Evolutionary conservation across 2,888 invertebrate species (phyloP), one percentile per base, ranked within the genome.

Genomic region (Axea sp.): DNA sequence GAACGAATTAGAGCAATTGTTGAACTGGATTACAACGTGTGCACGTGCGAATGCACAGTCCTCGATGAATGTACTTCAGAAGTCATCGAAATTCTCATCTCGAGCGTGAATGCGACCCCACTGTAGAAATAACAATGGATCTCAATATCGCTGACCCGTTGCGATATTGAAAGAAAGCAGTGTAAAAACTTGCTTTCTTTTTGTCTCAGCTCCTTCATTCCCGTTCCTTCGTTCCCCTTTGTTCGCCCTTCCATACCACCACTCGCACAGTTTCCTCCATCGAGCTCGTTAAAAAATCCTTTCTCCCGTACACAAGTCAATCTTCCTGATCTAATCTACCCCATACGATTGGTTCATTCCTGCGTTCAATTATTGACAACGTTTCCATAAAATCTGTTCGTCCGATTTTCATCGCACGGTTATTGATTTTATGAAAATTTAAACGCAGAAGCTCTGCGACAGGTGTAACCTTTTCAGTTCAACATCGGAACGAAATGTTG

Each of bases 111-210:
- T 26, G 49, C 39, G 62, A 49, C 47, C 62, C 60, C 14, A 45
- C 62, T 35, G 33, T n/a, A 30, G 64, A 15, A 31, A 55, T 62
- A 62, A 64, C 72, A 64, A 68, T 69, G 64, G 59, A 72, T 71
- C 59, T 59, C 72, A 68, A 68, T 64, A 72, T 75, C 72, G 59
- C 53, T 59, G 72, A 71, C 49, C 72, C 57, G 68, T 72, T 24
- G 71, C 49, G 41, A 68, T 75, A 72, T 67, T 41, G 62, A 41
- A 65, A 65, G 59, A 75, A 68, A 67, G 67, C 43, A 55, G 33
- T 53, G 41, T 33, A 62, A 68, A 67, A 62, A 68, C 64, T 55
- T 9, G 30, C 55, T 51, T 22, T 41, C 64, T 57, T 49, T 75
- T 73, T 72, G 53, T 53, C 55, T 59, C 43, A 60, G 22, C 41